phyloP scores from a whole-genome alignment of 2,888 invertebrate species.

The Troides aeacus region DNA sequence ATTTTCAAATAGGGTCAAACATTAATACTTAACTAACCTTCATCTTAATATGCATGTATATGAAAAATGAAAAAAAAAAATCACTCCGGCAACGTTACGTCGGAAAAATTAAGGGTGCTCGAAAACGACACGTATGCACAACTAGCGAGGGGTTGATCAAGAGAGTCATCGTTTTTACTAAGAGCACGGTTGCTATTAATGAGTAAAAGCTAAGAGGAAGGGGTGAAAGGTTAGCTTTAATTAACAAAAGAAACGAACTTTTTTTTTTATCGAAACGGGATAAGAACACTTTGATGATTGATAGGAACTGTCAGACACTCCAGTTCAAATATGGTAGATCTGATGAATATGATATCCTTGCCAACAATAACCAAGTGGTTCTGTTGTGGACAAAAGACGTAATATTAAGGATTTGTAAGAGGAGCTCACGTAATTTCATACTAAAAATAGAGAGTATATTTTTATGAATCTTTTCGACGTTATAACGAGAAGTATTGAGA shows the following conservation, averaged over 20 bases:
- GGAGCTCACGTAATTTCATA: too few relatives aligned
- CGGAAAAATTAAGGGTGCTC: constrained; percentile 34
- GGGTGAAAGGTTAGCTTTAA: constrained; percentile 52
- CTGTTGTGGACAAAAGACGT: too few relatives aligned
- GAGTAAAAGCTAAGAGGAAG: constrained; percentile 26
- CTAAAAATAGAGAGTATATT: too few relatives aligned
- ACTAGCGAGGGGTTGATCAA: constrained; percentile 45
- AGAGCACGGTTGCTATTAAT: constrained; percentile 28
- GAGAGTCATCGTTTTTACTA: constrained; percentile 31
- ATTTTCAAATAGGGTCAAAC: not conserved
- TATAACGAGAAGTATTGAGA: too few relatives aligned
- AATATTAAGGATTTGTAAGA: too few relatives aligned
- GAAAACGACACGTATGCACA: constrained; percentile 53
- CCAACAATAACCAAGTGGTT: too few relatives aligned
- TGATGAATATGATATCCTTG: too few relatives aligned
- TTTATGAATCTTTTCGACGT: too few relatives aligned
- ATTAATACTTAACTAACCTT: constrained; percentile 17
- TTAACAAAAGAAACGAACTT: constrained; percentile 20
- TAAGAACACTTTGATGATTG: not conserved
- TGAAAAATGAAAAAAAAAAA: constrained; percentile 29
- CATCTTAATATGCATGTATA: constrained; percentile 32
- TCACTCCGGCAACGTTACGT: constrained; percentile 26
- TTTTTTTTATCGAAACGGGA: constrained; percentile 4
- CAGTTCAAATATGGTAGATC: too few relatives aligned
- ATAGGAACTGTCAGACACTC: too few relatives aligned